Percentiles rank a stretch among this genome's conserved stretches.
phyloP scores from a whole-genome alignment of 2,888 invertebrate genomes.

The Hololepta plana region DNA sequence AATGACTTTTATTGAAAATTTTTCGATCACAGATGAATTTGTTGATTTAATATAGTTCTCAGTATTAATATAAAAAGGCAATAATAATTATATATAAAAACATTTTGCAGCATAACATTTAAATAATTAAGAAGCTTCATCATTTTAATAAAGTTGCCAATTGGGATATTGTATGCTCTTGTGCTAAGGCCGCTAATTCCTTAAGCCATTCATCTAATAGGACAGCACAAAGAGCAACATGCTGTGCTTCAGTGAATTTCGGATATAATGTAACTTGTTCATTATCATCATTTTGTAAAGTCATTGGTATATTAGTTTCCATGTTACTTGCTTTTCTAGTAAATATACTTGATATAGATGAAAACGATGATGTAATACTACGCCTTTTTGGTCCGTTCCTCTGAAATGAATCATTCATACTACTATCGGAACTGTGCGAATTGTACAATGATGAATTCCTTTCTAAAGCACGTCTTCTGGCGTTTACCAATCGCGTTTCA shows the following conservation, averaged over 20 bases:
- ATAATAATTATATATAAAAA: no score
- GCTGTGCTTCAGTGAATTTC: slow-evolving; percentile 30
- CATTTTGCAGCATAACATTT: no score
- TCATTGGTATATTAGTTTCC: slow-evolving; percentile 16
- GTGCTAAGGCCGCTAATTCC: slow-evolving; percentile 83
- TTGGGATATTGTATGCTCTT: slow-evolving; percentile 71
- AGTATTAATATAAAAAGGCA: no score
- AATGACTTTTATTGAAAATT: no score
- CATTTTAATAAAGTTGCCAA: slow-evolving; percentile 27
- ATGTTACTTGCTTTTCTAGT: slow-evolving; percentile 36
- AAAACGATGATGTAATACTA: slow-evolving; percentile 57
- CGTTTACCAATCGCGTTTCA: slow-evolving; percentile 57
- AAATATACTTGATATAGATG: slow-evolving; percentile 46
- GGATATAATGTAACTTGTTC: slow-evolving; percentile 19
- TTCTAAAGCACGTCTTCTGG: slow-evolving; percentile 42
- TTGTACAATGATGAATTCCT: slow-evolving; percentile 21
- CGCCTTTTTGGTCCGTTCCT: slow-evolving; percentile 52
- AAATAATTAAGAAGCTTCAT: no score
- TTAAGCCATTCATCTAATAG: slow-evolving; percentile 90
- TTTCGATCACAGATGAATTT: no score
- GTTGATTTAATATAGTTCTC: no score
- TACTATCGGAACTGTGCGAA: slow-evolving; percentile 9
- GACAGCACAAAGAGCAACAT: slow-evolving; percentile 65
- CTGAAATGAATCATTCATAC: slow-evolving; percentile 32
- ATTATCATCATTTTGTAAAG: slow-evolving; percentile 15